Conservation (phyloP, 2,113 vertebrate genomes). For the Columba janthina region DNA sequence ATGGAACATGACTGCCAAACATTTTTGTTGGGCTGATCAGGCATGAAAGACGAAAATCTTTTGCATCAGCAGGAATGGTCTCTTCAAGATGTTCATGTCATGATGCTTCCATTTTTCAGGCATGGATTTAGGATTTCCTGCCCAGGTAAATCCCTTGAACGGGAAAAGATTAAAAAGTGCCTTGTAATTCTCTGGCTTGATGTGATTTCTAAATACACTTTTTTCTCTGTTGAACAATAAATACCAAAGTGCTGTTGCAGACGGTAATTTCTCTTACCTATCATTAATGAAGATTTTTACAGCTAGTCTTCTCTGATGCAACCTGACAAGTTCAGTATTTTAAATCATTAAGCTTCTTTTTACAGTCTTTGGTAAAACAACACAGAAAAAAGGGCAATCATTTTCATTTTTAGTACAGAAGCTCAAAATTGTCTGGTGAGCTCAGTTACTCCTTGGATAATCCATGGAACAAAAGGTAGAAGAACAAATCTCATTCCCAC, state of each 20-base stretch:
- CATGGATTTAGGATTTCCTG: neutral
- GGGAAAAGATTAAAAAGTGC: neutral
- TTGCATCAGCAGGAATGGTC: neutral
- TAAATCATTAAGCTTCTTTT: conserved; percentile 23
- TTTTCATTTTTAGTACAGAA: conserved; percentile 54
- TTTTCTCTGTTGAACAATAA: conserved; percentile 22
- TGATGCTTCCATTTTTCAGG: neutral
- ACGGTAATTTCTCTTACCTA: neutral
- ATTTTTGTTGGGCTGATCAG: neutral
- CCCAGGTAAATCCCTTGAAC: neutral
- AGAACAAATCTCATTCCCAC: conserved; percentile 52
- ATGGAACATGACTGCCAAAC: neutral
- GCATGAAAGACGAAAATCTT: neutral
- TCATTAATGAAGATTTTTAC: neutral
- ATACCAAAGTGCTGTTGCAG: neutral
- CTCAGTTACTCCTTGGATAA: conserved; percentile 4
- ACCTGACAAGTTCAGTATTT: neutral
- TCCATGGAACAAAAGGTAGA: conserved; percentile 36
- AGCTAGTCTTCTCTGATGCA: neutral
- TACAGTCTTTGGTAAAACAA: neutral
- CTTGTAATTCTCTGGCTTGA: conserved; percentile 20
- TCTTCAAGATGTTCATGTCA: neutral
- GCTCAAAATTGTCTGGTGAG: neutral
- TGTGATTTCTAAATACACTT: neutral
- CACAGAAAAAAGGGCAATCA: conserved; percentile 23